These are phyloP conservation scores for Excalfactoria chinensis DNA, from an alignment of 2,113 vertebrate genomes.

Conservation along the genomic window DNA sequence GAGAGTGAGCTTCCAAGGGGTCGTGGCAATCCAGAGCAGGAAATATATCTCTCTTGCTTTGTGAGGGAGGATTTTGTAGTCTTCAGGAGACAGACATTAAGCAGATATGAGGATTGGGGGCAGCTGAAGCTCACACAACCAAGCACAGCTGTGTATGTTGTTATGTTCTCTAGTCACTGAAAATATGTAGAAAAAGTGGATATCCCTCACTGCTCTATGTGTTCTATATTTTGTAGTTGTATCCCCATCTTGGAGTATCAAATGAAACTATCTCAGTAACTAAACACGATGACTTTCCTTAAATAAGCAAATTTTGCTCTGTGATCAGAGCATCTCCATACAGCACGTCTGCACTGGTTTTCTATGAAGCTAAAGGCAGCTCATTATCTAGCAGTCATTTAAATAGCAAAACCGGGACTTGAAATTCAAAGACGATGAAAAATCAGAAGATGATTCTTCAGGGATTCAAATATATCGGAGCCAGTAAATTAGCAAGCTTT, in stretches of 20 bases:
- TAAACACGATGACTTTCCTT: background rate
- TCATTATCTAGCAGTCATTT: background rate
- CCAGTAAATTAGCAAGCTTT: background rate
- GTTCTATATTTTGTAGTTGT: background rate
- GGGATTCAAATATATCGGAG: background rate
- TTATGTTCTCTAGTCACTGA: background rate
- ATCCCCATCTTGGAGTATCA: background rate
- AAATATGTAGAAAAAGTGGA: background rate
- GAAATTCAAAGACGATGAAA: background rate
- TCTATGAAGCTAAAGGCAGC: background rate
- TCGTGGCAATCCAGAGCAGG: background rate
- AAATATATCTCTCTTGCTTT: background rate
- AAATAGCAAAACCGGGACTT: slow-evolving; percentile 1
- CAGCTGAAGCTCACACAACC: background rate
- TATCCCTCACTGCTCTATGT: background rate
- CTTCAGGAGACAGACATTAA: background rate
- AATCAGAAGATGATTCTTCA: background rate
- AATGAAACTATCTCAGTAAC: background rate
- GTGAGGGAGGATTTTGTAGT: background rate
- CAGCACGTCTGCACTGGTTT: background rate
- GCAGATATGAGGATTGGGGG: background rate
- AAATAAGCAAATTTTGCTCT: background rate
- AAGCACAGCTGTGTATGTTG: background rate
- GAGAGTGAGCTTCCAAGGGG: background rate
- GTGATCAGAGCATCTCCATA: background rate